Conservation (phyloP, 2,797 vertebrate genomes). For the Enteromius anoplus region DNA sequence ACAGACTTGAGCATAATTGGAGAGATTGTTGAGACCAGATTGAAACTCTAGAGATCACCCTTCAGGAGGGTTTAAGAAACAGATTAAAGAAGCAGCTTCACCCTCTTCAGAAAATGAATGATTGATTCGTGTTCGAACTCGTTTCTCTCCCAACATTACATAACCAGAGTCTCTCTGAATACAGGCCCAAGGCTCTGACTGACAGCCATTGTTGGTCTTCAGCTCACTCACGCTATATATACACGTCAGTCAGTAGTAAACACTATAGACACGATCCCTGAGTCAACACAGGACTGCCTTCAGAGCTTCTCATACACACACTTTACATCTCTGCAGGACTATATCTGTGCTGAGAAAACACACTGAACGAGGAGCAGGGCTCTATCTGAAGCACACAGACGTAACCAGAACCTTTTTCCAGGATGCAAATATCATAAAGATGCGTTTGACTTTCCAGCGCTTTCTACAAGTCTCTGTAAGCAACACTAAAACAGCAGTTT, state of each 20-base stretch:
- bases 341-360: slow-evolving; percentile 28
- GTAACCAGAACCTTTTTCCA: slow-evolving; percentile 15
- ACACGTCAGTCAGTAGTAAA: not conserved
- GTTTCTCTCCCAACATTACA: slow-evolving; percentile 4
- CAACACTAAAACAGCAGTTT: slow-evolving; percentile 21
- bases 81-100: not conserved
- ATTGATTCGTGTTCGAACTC: not conserved
- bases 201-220: slow-evolving; percentile 16
- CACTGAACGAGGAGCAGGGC: not conserved
- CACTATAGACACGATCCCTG: not conserved
- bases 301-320: slow-evolving; percentile 13
- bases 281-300: slow-evolving; percentile 12
- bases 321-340: not conserved
- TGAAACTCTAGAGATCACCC: not conserved
- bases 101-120: not conserved
- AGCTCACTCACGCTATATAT: not conserved
- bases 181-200: slow-evolving; percentile 20
- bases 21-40: not conserved
- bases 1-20: not conserved
- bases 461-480: slow-evolving; percentile 22
- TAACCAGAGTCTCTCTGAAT: not conserved
- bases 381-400: not conserved
- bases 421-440: slow-evolving; percentile 14
- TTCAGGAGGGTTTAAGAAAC: not conserved
- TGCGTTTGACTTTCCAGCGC: slow-evolving; percentile 15